A percentile compares a stretch with the other conserved stretches of the same genome.
phyloP scores from a whole-genome alignment of 1,140 invertebrate genomes.

The Coelopa frigida region DNA sequence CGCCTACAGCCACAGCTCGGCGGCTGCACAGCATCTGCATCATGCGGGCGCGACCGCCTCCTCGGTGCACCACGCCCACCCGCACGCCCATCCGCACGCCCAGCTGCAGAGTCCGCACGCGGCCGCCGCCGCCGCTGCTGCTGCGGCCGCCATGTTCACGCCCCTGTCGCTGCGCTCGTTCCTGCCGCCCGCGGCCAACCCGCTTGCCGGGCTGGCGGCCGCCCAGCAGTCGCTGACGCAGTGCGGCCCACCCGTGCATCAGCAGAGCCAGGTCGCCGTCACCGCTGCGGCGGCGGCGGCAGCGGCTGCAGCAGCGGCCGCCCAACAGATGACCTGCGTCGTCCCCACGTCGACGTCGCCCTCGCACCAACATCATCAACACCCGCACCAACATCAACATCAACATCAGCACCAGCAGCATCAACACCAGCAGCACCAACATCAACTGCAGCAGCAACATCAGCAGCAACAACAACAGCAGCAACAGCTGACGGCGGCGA shows the following conservation, averaged over 20 bases:
- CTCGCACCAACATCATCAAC: constrained; percentile 8
- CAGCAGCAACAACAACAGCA: constrained; percentile 6
- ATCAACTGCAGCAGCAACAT: constrained; percentile 4
- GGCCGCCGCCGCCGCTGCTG: constrained; percentile 2
- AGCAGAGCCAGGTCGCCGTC: background rate
- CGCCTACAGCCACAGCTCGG: background rate
- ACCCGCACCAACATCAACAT: constrained; percentile 12
- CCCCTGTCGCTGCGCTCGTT: background rate
- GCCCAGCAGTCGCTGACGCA: constrained; percentile 6
- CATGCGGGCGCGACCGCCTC: background rate
- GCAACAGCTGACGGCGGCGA: constrained; percentile 9
- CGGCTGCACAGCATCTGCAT: background rate
- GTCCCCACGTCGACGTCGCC: background rate
- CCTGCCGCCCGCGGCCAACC: constrained; percentile 3
- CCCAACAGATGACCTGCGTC: constrained; percentile 2
- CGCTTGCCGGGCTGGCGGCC: background rate
- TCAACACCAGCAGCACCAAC: too few species aligned
- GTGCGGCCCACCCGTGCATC: background rate
- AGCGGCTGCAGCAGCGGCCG: background rate
- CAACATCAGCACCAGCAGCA: too few species aligned
- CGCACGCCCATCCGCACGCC: constrained; percentile 15
- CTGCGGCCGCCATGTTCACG: background rate
- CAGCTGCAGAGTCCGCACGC: background rate
- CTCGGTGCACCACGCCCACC: constrained; percentile 30
- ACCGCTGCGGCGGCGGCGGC: background rate